Evolutionary conservation across 2,797 vertebrate species (phyloP).

Genomic region (Morus bassanus): DNA sequence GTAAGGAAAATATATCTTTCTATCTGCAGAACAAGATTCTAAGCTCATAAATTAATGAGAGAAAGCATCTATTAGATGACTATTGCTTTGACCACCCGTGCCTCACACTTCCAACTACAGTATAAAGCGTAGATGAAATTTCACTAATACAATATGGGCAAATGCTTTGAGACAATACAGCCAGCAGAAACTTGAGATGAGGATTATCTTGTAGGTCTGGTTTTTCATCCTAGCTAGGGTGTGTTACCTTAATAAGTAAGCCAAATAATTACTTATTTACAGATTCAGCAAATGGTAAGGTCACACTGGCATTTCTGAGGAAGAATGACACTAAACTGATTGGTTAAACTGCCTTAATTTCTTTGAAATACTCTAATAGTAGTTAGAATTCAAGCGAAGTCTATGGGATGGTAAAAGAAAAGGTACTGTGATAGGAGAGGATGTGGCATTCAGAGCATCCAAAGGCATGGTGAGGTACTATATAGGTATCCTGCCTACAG

Average conservation of each 20-base stretch:
- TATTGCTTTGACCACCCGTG: neutral
- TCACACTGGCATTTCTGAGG: conserved; percentile 47
- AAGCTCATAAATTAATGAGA: neutral
- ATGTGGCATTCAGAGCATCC: neutral
- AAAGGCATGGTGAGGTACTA: neutral
- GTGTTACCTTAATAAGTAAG: conserved; percentile 79
- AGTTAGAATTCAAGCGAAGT: neutral
- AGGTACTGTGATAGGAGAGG: neutral
- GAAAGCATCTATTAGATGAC: neutral
- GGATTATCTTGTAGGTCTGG: conserved; percentile 78
- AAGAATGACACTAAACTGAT: conserved; percentile 10
- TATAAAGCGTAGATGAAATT: neutral
- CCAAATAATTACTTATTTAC: conserved; percentile 81
- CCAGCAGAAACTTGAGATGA: conserved; percentile 76
- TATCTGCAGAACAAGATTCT: neutral
- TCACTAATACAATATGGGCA: conserved; percentile 32
- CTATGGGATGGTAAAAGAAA: neutral
- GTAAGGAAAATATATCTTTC: neutral
- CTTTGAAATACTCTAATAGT: neutral
- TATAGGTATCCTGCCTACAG: neutral
- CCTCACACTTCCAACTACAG: neutral
- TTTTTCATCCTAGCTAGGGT: conserved; percentile 76
- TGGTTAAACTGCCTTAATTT: neutral
- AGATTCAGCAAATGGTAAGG: conserved; percentile 73
- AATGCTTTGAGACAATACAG: conserved; percentile 60